A percentile compares a stretch with the other conserved stretches of the same genome.
These are phyloP conservation scores for Sebastes minor DNA, from an alignment of 2,797 vertebrate genomes.

Conservation along the genomic window DNA sequence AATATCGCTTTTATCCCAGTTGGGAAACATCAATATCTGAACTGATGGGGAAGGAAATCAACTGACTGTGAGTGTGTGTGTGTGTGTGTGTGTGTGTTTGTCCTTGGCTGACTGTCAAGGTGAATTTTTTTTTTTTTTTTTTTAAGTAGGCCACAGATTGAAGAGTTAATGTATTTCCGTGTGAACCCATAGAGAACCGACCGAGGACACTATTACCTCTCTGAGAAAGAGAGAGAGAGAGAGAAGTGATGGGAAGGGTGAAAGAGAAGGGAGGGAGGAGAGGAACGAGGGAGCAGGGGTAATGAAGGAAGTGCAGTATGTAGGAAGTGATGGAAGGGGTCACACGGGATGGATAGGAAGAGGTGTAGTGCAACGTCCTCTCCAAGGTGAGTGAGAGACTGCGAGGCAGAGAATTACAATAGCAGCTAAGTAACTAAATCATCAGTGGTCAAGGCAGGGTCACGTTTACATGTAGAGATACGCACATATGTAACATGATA, in stretches of 20 bases:
- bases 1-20: constrained; percentile 54
- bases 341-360: background rate
- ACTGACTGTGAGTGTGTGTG: background rate
- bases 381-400: constrained; percentile 54
- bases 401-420: constrained; percentile 30
- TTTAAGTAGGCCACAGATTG: constrained; percentile 67
- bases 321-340: constrained; percentile 24
- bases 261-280: background rate
- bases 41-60: constrained; percentile 47
- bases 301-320: constrained; percentile 19
- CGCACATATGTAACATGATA: background rate
- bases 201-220: constrained; percentile 58
- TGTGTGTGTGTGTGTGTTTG: constrained; percentile 23
- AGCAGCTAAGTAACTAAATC: constrained; percentile 26
- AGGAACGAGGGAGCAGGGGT: constrained; percentile 1
- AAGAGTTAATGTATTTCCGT: constrained; percentile 73
- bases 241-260: constrained; percentile 9
- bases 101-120: constrained; percentile 69
- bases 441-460: background rate
- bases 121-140: constrained; percentile 30
- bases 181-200: constrained; percentile 67
- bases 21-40: constrained; percentile 68
- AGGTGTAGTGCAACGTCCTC: constrained; percentile 16
- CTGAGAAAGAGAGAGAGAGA: background rate
- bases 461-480: background rate